Evolutionary conservation across 2,888 invertebrate genomes (phyloP).

Genomic region (Plebejus anna): DNA sequence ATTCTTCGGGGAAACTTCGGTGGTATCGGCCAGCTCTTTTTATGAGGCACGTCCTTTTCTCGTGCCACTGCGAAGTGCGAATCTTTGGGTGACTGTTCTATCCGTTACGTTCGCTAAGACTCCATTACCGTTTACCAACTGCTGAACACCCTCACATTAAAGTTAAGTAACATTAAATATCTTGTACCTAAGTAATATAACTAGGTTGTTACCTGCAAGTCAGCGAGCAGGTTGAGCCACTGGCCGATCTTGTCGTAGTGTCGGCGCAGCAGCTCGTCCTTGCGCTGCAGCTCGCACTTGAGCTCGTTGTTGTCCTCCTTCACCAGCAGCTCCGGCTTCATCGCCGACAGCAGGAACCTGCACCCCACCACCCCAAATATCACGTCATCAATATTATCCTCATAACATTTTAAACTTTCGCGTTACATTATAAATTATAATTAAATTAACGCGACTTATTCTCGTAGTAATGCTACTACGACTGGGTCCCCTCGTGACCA

Average conservation of each 20-base stretch:
- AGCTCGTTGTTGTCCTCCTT: conserved; percentile 95
- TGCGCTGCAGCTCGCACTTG: conserved; percentile 90
- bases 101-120: conserved; percentile 56
- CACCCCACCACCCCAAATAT: not conserved
- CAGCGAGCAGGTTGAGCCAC: conserved; percentile 93
- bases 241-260: conserved; percentile 94
- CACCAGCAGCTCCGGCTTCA: conserved; percentile 94
- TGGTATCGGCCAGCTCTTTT: conserved; percentile 78
- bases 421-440: too few relatives aligned
- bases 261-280: conserved; percentile 91
- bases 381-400: too few relatives aligned
- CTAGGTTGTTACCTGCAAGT: conserved; percentile 77
- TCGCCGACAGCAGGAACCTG: conserved; percentile 89
- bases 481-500: too few relatives aligned
- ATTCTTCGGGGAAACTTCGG: conserved; percentile 67
- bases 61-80: conserved; percentile 49
- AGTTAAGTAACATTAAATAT: not conserved
- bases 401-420: too few relatives aligned
- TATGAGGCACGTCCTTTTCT: conserved; percentile 61
- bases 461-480: too few relatives aligned
- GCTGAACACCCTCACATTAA: conserved; percentile 67
- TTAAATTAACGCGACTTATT: too few relatives aligned
- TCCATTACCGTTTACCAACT: conserved; percentile 55
- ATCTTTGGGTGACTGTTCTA: conserved; percentile 56
- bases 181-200: too few relatives aligned